Evolutionary conservation across 2,113 vertebrate genomes (phyloP).

Genomic region (Grammomys dolichurus): DNA sequence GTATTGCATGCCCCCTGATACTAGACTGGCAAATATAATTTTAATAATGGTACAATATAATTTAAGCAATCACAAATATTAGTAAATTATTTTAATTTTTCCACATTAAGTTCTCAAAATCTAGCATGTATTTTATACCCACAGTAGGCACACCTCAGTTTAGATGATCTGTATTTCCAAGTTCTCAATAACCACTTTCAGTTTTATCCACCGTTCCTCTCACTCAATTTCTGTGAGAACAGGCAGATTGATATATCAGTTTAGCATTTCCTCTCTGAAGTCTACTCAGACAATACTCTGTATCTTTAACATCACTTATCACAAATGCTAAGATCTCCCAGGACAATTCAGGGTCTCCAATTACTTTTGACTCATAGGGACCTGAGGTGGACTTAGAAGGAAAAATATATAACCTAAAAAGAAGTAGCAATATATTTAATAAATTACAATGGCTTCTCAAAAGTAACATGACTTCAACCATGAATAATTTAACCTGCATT

Average conservation of each 20-base stretch:
- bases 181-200: background rate
- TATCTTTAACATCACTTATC: background rate
- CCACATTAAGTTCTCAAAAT: background rate
- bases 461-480: background rate
- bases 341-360: background rate
- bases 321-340: background rate
- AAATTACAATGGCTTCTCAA: background rate
- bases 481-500: background rate
- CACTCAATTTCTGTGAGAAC: background rate
- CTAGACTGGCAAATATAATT: background rate
- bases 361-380: background rate
- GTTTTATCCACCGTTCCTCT: background rate
- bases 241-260: background rate
- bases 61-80: background rate
- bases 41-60: background rate
- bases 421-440: background rate
- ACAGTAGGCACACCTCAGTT: background rate
- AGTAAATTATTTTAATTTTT: background rate
- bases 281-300: background rate
- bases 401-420: background rate
- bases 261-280: background rate
- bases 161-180: background rate
- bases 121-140: background rate
- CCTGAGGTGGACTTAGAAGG: background rate
- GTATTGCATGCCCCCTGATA: background rate